phyloP scores from a whole-genome alignment of 2,797 vertebrate genomes.

The Oceanodroma leucorhoa region DNA sequence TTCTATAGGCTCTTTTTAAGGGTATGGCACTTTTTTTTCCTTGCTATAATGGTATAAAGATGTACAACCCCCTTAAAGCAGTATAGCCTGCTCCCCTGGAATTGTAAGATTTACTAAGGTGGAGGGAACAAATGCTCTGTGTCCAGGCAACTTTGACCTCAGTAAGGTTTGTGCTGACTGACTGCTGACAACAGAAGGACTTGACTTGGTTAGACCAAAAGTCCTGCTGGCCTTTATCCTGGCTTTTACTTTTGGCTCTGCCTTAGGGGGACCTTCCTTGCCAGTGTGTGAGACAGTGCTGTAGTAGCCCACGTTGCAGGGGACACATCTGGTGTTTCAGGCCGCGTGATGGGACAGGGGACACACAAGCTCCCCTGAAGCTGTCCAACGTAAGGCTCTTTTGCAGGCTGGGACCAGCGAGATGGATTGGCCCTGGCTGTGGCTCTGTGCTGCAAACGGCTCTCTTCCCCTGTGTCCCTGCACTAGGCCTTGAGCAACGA shows the following conservation, averaged over 20 bases:
- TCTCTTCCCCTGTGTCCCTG: background rate
- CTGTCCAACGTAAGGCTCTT: background rate
- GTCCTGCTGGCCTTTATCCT: background rate
- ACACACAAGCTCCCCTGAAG: background rate
- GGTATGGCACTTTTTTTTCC: rapidly evolving
- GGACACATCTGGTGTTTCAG: background rate
- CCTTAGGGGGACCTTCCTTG: background rate
- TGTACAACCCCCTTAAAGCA: background rate
- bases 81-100: background rate
- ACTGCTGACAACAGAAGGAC: background rate
- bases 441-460: background rate
- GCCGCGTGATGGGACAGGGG: rapidly evolving
- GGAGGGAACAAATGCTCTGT: background rate
- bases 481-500: background rate
- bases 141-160: background rate
- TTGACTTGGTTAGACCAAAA: background rate
- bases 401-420: background rate
- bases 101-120: background rate
- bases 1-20: background rate
- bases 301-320: background rate
- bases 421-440: background rate
- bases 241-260: background rate
- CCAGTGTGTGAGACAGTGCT: background rate
- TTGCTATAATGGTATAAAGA: background rate
- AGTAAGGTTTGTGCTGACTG: background rate